Evolutionary conservation across 2,888 invertebrate genomes (phyloP).

Genomic region (Gastrophysa polygoni): DNA sequence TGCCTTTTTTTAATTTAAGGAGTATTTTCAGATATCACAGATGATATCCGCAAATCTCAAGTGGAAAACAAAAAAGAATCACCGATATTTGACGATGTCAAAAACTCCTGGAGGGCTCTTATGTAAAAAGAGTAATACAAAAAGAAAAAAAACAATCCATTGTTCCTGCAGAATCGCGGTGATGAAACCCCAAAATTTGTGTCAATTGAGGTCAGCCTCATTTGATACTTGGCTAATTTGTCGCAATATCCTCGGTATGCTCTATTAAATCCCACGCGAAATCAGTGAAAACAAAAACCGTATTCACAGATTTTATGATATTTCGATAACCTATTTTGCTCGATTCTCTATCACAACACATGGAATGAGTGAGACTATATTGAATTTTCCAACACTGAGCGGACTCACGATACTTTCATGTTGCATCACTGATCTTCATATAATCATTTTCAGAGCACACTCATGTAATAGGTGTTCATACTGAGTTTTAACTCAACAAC

Average conservation of each 20-base stretch:
- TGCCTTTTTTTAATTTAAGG: too few species aligned
- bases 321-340: too few species aligned
- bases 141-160: conserved; percentile 12
- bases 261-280: conserved; percentile 39
- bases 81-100: too few species aligned
- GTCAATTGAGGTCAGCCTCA: conserved; percentile 23
- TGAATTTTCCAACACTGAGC: too few species aligned
- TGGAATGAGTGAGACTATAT: too few species aligned
- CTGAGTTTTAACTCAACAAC: conserved; percentile 20
- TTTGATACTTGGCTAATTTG: conserved; percentile 26
- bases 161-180: conserved; percentile 10
- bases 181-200: conserved; percentile 14
- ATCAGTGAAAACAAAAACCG: background rate
- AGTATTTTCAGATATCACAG: too few species aligned
- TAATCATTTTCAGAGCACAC: conserved; percentile 25
- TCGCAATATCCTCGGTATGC: conserved; percentile 43
- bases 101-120: too few species aligned
- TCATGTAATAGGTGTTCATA: conserved; percentile 21
- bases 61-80: too few species aligned
- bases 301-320: too few species aligned
- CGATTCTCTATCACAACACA: too few species aligned
- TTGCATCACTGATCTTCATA: conserved; percentile 44
- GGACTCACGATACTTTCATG: conserved; percentile 40
- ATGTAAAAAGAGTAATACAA: conserved; percentile 7
- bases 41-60: too few species aligned